Percentiles rank a stretch among this genome's conserved stretches.
Evolutionary conservation across 2,888 invertebrate genomes (phyloP).

Genomic region (Tortricodes alternella): DNA sequence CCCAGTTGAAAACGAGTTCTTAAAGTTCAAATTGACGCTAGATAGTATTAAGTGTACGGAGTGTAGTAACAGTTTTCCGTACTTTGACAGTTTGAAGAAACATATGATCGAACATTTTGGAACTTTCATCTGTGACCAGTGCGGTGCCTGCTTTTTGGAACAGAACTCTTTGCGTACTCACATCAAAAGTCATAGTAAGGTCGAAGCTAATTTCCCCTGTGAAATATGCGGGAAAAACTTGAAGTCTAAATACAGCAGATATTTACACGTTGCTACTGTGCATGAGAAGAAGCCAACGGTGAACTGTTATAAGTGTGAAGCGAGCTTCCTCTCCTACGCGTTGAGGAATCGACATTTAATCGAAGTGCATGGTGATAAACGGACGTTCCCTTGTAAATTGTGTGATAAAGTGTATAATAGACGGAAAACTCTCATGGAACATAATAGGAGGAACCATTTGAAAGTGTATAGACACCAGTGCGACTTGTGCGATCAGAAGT

Average conservation of each 20-base stretch:
- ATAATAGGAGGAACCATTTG: slow-evolving; percentile 63
- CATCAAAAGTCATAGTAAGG: slow-evolving; percentile 66
- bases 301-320: slow-evolving; percentile 71
- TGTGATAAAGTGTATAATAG: slow-evolving; percentile 71
- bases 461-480: slow-evolving; percentile 69
- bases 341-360: slow-evolving; percentile 65
- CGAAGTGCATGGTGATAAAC: slow-evolving; percentile 66
- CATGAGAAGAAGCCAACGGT: slow-evolving; percentile 72
- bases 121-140: slow-evolving; percentile 66
- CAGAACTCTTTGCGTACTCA: slow-evolving; percentile 71
- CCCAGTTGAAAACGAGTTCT: slow-evolving; percentile 60
- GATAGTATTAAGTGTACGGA: slow-evolving; percentile 64
- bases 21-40: slow-evolving; percentile 61
- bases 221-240: slow-evolving; percentile 73
- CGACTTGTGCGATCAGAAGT: slow-evolving; percentile 67
- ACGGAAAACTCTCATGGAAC: slow-evolving; percentile 67
- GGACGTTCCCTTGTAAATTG: slow-evolving; percentile 65
- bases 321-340: slow-evolving; percentile 63
- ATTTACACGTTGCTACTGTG: slow-evolving; percentile 63
- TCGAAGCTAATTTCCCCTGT: slow-evolving; percentile 75
- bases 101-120: slow-evolving; percentile 73
- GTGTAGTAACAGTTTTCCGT: slow-evolving; percentile 61
- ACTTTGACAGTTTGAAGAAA: slow-evolving; percentile 65
- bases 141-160: slow-evolving; percentile 74
- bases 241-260: slow-evolving; percentile 65